Evolutionary conservation across 30 jellyfish, hydroid and myxozoan species (phyloP).

Genomic region (Phacellophora camtschatica): DNA sequence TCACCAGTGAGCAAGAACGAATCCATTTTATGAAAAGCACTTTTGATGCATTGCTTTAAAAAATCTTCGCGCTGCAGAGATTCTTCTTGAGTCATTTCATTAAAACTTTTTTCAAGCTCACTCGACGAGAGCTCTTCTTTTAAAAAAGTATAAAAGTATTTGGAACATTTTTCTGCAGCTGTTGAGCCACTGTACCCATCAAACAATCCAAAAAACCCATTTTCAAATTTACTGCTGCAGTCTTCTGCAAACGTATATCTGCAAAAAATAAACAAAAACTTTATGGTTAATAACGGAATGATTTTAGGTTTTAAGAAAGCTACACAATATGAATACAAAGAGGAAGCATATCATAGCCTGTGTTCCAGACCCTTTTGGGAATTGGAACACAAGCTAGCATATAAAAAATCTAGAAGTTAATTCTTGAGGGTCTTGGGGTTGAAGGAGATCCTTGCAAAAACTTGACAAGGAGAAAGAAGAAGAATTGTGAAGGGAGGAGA

Average conservation of each 20-base stretch:
- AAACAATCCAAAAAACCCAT: constrained; percentile 64
- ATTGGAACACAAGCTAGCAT: no score
- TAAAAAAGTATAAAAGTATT: constrained; percentile 11
- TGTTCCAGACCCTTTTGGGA: no score
- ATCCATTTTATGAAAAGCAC: constrained; percentile 42
- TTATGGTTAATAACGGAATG: no score
- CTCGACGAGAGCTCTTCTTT: background rate
- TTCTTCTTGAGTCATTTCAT: background rate
- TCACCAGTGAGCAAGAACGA: constrained; percentile 17
- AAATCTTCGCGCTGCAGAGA: background rate
- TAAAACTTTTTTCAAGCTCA: background rate
- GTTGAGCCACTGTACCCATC: constrained; percentile 67
- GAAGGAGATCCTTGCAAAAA: no score
- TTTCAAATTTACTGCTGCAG: background rate
- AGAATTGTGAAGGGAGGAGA: no score
- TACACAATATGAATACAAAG: no score
- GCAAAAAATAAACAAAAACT: background rate
- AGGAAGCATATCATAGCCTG: no score
- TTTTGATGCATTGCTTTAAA: constrained; percentile 20
- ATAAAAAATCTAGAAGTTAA: no score
- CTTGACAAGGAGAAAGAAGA: no score
- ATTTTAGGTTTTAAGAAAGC: no score
- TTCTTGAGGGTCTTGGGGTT: no score
- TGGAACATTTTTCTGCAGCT: constrained; percentile 68
- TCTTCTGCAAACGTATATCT: constrained; percentile 26